A percentile compares a stretch with the other conserved stretches of the same genome.
phyloP scores from a whole-genome alignment of 2,888 invertebrate species.

The Aphidius colemani region DNA sequence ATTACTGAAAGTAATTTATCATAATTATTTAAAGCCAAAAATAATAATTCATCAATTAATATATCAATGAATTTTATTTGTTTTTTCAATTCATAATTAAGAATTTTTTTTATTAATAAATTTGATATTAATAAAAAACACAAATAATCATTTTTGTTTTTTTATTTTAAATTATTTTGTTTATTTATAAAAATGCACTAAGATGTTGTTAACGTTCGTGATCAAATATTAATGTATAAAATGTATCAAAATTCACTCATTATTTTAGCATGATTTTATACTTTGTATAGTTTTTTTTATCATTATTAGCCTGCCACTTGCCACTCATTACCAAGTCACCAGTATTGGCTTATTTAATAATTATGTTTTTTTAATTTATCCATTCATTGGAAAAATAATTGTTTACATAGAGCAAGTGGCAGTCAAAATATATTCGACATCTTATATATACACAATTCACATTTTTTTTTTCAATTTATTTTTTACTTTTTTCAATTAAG shows the following conservation, averaged over 20 bases:
- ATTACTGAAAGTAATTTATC: constrained; percentile 29
- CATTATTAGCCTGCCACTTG: constrained; percentile 29
- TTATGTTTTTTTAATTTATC: constrained; percentile 7
- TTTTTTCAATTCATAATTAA: constrained; percentile 4
- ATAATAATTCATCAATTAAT: constrained; percentile 19
- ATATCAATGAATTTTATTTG: too few species aligned
- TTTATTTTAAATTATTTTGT: constrained; percentile 30
- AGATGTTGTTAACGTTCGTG: constrained; percentile 39
- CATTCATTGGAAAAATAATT: constrained; percentile 7
- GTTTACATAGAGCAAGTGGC: constrained; percentile 13
- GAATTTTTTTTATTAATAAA: neutral
- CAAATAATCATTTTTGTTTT: too few species aligned
- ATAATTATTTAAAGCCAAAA: constrained; percentile 1
- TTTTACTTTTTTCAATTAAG: constrained; percentile 34
- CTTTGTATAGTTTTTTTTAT: constrained; percentile 6
- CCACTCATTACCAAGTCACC: neutral
- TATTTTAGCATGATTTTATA: constrained; percentile 28
- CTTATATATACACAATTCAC: constrained; percentile 45
- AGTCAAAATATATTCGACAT: constrained; percentile 21
- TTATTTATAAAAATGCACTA: constrained; percentile 33
- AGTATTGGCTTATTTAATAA: constrained; percentile 7
- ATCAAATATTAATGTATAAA: constrained; percentile 49
- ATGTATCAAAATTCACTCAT: constrained; percentile 54
- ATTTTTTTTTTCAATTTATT: constrained; percentile 6
- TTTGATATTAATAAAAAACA: constrained; percentile 16